These are phyloP conservation scores for Scolopax mira DNA, from an alignment of 2,113 vertebrate species.

Conservation along the genomic window DNA sequence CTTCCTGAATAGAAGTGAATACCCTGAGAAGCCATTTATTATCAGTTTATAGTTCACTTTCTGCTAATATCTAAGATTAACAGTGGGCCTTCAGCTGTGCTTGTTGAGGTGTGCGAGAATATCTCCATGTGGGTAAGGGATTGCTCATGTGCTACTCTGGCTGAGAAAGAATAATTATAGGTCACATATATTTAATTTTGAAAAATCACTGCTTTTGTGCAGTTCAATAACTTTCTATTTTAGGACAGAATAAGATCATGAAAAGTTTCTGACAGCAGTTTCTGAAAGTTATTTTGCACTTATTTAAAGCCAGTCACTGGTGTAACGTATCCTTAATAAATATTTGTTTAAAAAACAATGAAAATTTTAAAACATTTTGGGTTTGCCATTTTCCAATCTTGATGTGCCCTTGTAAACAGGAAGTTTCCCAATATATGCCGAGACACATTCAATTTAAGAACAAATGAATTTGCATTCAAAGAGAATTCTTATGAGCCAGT, in stretches of 20 bases:
- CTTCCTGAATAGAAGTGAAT: neutral
- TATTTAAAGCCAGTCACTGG: neutral
- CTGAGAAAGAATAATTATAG: neutral
- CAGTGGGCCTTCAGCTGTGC: neutral
- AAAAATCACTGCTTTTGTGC: conserved; percentile 17
- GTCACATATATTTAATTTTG: conserved; percentile 21
- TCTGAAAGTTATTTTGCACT: conserved; percentile 13
- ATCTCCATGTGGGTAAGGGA: neutral
- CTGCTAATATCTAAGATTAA: conserved; percentile 20
- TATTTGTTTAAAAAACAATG: neutral
- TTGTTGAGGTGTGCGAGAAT: neutral
- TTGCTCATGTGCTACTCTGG: neutral
- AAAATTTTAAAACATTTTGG: neutral
- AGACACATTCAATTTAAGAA: neutral
- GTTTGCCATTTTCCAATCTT: neutral
- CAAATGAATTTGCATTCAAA: neutral
- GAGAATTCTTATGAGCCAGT: neutral
- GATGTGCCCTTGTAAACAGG: neutral
- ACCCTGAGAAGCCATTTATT: neutral
- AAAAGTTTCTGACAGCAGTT: neutral
- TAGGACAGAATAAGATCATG: neutral
- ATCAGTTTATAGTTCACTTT: conserved; percentile 8
- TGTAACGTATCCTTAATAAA: neutral
- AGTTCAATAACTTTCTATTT: conserved; percentile 13
- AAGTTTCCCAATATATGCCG: neutral